Percentiles rank a stretch among this genome's conserved stretches.
Evolutionary conservation across 2,888 invertebrate species (phyloP).

Genomic region (Hyppa rectilinea): DNA sequence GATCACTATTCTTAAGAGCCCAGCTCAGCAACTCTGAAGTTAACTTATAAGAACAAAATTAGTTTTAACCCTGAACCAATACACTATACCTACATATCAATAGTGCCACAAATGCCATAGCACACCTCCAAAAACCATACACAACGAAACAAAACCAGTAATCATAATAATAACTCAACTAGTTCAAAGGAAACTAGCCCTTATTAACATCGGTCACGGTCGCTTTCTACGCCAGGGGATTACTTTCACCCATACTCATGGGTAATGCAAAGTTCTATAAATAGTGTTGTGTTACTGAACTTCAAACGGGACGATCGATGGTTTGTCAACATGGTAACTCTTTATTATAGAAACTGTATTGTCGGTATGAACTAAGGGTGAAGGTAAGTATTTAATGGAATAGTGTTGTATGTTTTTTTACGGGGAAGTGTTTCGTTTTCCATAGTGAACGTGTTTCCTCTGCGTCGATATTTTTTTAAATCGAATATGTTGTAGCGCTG

Average conservation of each 20-base stretch:
- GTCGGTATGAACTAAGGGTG: neutral
- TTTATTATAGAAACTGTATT: neutral
- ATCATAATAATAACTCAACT: constrained; percentile 39
- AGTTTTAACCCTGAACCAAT: too few species aligned
- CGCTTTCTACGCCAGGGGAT: constrained; percentile 52
- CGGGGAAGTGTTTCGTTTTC: neutral
- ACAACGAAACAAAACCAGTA: constrained; percentile 12
- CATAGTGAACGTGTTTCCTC: neutral
- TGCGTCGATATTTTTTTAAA: neutral
- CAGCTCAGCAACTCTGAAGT: too few species aligned
- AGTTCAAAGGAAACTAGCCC: constrained; percentile 33
- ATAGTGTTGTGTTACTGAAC: constrained; percentile 56
- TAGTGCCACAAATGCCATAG: neutral
- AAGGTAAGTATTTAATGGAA: neutral
- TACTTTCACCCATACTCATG: constrained; percentile 58
- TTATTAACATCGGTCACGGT: constrained; percentile 27
- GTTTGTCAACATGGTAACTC: constrained; percentile 20
- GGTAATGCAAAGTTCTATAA: constrained; percentile 48
- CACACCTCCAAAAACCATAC: neutral
- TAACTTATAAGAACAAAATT: too few species aligned
- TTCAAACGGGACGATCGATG: constrained; percentile 38
- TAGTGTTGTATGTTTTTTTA: neutral
- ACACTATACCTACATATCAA: constrained; percentile 3
- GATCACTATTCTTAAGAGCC: too few species aligned
- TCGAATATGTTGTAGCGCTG: neutral